Base-by-base conservation (phyloP, 2,113 vertebrate species). In the Amphilophus citrinellus region DNA sequence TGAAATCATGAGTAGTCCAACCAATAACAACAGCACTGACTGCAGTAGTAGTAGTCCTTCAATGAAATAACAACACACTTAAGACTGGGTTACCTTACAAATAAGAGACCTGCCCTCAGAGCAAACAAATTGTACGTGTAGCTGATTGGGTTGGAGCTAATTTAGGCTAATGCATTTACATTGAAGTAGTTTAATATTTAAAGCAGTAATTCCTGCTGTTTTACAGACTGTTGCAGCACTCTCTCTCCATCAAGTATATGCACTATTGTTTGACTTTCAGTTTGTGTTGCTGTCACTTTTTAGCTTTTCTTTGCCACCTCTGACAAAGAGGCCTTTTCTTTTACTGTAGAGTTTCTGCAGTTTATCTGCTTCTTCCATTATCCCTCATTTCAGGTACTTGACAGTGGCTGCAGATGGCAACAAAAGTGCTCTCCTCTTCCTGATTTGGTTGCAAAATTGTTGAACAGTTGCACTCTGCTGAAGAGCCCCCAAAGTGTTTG, bases 41-140 rank as follows among this genome's bases (percentile, higher is more conserved):
- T 3, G 11, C 20, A 17, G 18, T 32, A 9, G 24, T 7, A 13
- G 6, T 5, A 32, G 44, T 56, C 24, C 2, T 14, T 0, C 6
- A 20, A 24, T 71, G 27, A 0, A 50, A 44, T 50, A 50, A 22
- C 6, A 17, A 66, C 39, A 44, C n/a, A n/a, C 24, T 66, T 44
- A 66, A 17, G n/a, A 24, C n/a, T 44, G 7, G 0, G 2, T 66
- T 9, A 0, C 35, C 62, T 65, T 65, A 24, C n/a, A 10, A 0
- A 10, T 66, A 20, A 71, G 9, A 50, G 42, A 30, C 65, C 65
- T 1, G 47, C 65, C 15, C 47, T 71, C 66, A 50, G 15, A 0
- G 20, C 50, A 71, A 71, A 71, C 47, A 15, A 71, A 0, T 20
- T 13, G 18, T 7, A 50, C 65, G 30, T 71, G 5, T 50, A 32